phyloP scores from a whole-genome alignment of 2,797 vertebrate genomes.

The Crocidura indochinensis region DNA sequence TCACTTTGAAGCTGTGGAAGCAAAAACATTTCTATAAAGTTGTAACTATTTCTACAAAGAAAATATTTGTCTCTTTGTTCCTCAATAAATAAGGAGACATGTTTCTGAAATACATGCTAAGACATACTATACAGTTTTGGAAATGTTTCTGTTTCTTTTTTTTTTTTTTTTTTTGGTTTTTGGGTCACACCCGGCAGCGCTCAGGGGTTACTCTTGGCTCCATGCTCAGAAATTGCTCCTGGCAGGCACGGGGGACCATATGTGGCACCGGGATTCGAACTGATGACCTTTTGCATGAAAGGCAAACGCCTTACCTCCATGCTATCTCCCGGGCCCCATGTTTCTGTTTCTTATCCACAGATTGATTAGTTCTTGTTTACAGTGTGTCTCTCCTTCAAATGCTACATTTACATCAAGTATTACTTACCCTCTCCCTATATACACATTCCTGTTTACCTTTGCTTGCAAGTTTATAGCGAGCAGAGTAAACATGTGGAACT shows the following conservation, averaged over 20 bases:
- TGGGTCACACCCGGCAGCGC: too few relatives aligned
- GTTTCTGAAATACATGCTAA: constrained; percentile 14
- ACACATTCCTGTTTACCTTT: constrained; percentile 34
- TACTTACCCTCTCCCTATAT: constrained; percentile 1
- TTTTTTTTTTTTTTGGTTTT: too few relatives aligned
- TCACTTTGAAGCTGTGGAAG: constrained; percentile 2
- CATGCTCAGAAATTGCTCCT: too few relatives aligned
- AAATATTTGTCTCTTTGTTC: constrained; percentile 20
- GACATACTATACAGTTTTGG: constrained; percentile 24
- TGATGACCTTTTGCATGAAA: too few relatives aligned
- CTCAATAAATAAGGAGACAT: constrained; percentile 33
- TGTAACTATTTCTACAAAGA: neutral
- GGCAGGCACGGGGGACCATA: too few relatives aligned
- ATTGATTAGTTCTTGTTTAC: neutral
- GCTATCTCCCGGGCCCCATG: too few relatives aligned
- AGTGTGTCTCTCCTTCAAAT: constrained; percentile 31
- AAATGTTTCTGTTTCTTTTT: constrained; percentile 10
- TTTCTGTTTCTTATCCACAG: neutral
- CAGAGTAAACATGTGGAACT: constrained; percentile 17
- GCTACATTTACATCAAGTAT: neutral
- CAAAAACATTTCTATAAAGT: constrained; percentile 40
- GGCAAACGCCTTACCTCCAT: too few relatives aligned
- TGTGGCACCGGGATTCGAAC: too few relatives aligned
- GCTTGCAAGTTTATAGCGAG: neutral
- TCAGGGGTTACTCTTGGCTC: too few relatives aligned